Evolutionary conservation across 1,140 invertebrate species (phyloP), one percentile per base, ranked within the genome.

Genomic region (Heliconius hermathena): DNA sequence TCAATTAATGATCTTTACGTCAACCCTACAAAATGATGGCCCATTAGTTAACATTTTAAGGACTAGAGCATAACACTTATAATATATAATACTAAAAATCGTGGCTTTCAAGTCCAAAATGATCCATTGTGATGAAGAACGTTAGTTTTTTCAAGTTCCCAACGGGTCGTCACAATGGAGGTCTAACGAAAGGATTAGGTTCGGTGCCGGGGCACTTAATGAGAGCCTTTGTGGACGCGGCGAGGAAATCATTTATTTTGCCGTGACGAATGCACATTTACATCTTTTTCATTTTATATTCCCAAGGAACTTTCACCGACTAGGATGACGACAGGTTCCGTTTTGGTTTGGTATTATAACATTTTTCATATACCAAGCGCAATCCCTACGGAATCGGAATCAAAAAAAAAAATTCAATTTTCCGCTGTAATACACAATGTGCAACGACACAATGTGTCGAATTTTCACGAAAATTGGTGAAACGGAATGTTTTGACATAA

Each of bases 111-210:
- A 72, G 22, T 29, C n/a, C n/a, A 38, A 77, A 82, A 85, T 77
- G 84, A 83, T 73, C 77, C 79, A 85, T 83, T 81, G 77, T 81
- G 49, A 82, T 82, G 80, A 82, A 80, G 80, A 81, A 75, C 78
- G 54, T 33, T 22, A 74, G 8, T 87, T 85, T 84, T 36, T 83
- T 78, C 41, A 76, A 22, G 8, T 70, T 57, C 29, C 29, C 73
- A 57, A 76, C 66, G 22, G n/a, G 46, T n/a, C 38, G 49, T 76
- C 76, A 93, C 91, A 93, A 93, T 93, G 76, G 85, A 83, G 81
- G 84, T 90, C 88, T 92, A 91, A 93, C 92, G 88, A 93, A 93
- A 93, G 92, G 89, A 93, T 93, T 93, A 88, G 88, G 85, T 85
- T 84, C 91, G 92, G 89, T 87, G 83, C 84, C 79, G 87, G 87